Evolutionary conservation across 2,888 invertebrate species (phyloP), one percentile per base, ranked within the genome.

Genomic region (Caenorhabditis macrosperma): DNA sequence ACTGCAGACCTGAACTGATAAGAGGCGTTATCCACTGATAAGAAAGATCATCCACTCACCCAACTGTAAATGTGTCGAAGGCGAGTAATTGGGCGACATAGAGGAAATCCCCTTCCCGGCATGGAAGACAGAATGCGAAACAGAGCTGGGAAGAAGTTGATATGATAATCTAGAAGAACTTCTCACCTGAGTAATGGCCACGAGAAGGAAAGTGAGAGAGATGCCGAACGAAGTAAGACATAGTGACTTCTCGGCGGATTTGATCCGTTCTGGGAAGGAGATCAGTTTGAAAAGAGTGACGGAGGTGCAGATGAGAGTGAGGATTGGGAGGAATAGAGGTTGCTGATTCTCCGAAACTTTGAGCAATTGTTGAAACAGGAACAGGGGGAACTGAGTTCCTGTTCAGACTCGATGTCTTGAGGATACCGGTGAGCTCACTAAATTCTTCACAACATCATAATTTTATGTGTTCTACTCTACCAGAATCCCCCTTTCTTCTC

Each of bases 171-270:
- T 44, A 26, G 20, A 24, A 44, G n/a, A n/a, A n/a, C n/a, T n/a
- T n/a, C 60, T 9, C 12, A 71, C 72, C 61, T 72, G 72, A 5
- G 63, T 57, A 0, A n/a, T 57, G 15, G 63, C 72, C 0, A 63
- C 72, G 0, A 63, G 7, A 4, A 72, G n/a, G 50, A 72, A 72
- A 38, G 72, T 50, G 4, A 38, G 2, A 0, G 72, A 72, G 38
- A 57, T 48, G 4, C 46, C 54, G 17, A 63, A 24, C 3, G 44
- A 33, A 1, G 68, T 28, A 7, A 68, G 0, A 12, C 76, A 76
- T 1, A 76, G 46, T 20, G 76, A 68, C 20, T 57, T 61, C 22
- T 76, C 76, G 10, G 63, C 63, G 1, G 55, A 6, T 57, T 76
- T 76, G 12, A 68, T 57, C 4, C 76, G 54, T 17, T 63, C 48